Conservation (phyloP, 2,888 invertebrate species). For the Pyrrhia umbra region DNA sequence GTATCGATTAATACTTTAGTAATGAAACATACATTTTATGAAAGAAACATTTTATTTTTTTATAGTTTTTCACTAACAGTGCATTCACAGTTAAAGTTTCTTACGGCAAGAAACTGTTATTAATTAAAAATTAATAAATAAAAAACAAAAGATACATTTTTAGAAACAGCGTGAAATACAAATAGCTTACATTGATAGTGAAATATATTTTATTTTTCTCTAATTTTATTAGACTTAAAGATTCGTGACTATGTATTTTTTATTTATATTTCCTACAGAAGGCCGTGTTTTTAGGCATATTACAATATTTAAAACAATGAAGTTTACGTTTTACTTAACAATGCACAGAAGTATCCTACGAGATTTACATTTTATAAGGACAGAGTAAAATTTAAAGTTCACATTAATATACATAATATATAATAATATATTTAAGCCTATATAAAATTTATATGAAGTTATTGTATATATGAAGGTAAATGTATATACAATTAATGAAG, state of each 20-base stretch:
- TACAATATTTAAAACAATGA: constrained; percentile 59
- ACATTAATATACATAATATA: constrained; percentile 43
- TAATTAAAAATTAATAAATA: constrained; percentile 59
- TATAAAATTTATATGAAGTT: constrained; percentile 30
- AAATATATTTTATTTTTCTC: constrained; percentile 62
- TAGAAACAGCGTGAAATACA: constrained; percentile 82
- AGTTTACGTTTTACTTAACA: constrained; percentile 39
- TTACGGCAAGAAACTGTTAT: constrained; percentile 73
- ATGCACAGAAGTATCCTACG: constrained; percentile 49
- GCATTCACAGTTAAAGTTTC: constrained; percentile 85
- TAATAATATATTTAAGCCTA: no score
- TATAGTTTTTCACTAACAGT: constrained; percentile 85
- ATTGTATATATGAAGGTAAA: constrained; percentile 32
- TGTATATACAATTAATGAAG: constrained; percentile 47
- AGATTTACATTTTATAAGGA: constrained; percentile 53
- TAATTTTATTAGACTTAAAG: constrained; percentile 72
- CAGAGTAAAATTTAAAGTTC: constrained; percentile 41
- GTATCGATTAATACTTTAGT: background rate
- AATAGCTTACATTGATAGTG: constrained; percentile 78
- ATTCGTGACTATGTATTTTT: constrained; percentile 68
- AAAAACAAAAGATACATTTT: constrained; percentile 61
- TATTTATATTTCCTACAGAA: constrained; percentile 74
- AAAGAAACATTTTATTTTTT: constrained; percentile 88
- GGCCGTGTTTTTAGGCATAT: constrained; percentile 82
- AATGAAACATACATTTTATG: constrained; percentile 73